Evolutionary conservation across 2,113 vertebrate species (phyloP), one percentile per base, ranked within the genome.

Genomic region (Paracanthobrama guichenoti): DNA sequence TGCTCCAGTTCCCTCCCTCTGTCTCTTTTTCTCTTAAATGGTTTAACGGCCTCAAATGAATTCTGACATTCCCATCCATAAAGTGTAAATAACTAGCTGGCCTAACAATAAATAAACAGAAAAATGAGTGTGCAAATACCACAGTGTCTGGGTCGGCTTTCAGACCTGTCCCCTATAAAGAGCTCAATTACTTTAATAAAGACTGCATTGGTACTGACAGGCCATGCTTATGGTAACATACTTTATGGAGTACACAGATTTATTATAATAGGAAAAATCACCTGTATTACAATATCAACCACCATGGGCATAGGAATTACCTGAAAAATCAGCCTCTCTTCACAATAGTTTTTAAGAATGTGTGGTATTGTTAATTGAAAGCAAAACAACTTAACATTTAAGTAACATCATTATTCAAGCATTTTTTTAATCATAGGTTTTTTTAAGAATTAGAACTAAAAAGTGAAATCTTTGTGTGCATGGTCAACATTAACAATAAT

Each of bases 21-120:
- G 60, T 59, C 81, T 73, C 53, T 62, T 44, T 76, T 7, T 77
- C 82, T 90, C 83, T 67, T 86, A 82, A 88, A 79, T 16, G 42
- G 42, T 88, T 83, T 89, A 66, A 66, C 53, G n/a, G 81, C 83
- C 53, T 85, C 75, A 91, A 90, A 91, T 90, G 83, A 90, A 89
- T 89, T 84, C 82, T 87, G 89, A 91, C 89, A 28, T 90, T 80
- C 82, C 79, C 84, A 83, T 91, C 87, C 79, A 91, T 90, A 87
- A 91, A 88, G 79, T 87, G 84, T 88, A 90, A 93, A 86, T 91
- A 91, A 90, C 83, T 85, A 88, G 86, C 85, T 87, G 86, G 86
- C 87, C 72, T 85, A 87, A 90, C 88, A 90, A 92, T 88, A 90
- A 92, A 90, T 89, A 92, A 90, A 92, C 87, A 89, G 80, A 86